Percentiles rank a stretch among this genome's conserved stretches.
Conservation (phyloP, 2,797 vertebrate genomes). For the Diplodus puntazzo region DNA sequence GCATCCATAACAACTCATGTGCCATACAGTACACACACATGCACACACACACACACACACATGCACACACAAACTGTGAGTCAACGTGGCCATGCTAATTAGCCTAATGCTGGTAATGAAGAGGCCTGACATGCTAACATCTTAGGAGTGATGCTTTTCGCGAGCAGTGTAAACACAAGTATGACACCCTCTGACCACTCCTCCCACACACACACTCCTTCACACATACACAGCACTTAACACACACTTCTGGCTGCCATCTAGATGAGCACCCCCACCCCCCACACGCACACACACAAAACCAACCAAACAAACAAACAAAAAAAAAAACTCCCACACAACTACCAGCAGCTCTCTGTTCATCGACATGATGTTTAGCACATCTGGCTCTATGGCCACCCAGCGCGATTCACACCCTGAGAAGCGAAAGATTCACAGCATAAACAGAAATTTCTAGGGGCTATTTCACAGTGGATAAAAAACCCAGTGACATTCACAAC, state of each 20-base stretch:
- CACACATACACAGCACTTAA: slow-evolving; percentile 25
- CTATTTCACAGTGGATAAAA: neutral
- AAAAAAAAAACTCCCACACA: slow-evolving; percentile 33
- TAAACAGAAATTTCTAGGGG: neutral
- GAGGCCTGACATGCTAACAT: slow-evolving; percentile 63
- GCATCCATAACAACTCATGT: slow-evolving; percentile 66
- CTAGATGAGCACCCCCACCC: neutral
- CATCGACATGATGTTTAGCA: slow-evolving; percentile 17
- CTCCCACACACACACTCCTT: slow-evolving; percentile 21
- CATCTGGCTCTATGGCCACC: slow-evolving; percentile 15
- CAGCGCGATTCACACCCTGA: slow-evolving; percentile 21
- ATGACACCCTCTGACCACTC: slow-evolving; percentile 57
- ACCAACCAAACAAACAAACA: slow-evolving; percentile 3
- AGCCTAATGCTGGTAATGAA: slow-evolving; percentile 72
- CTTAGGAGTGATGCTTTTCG: slow-evolving; percentile 61
- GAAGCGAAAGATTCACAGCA: neutral
- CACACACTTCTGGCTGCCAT: slow-evolving; percentile 12
- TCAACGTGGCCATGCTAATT: slow-evolving; percentile 71
- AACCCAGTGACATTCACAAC: too few relatives aligned
- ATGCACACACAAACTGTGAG: slow-evolving; percentile 12
- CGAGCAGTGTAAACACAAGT: slow-evolving; percentile 54
- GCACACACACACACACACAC: slow-evolving; percentile 4
- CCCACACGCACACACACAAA: neutral
- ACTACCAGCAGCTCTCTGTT: slow-evolving; percentile 14
- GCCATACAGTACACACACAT: slow-evolving; percentile 43